Conservation (phyloP, 2,888 invertebrate species). For the Piscicola geometra region DNA sequence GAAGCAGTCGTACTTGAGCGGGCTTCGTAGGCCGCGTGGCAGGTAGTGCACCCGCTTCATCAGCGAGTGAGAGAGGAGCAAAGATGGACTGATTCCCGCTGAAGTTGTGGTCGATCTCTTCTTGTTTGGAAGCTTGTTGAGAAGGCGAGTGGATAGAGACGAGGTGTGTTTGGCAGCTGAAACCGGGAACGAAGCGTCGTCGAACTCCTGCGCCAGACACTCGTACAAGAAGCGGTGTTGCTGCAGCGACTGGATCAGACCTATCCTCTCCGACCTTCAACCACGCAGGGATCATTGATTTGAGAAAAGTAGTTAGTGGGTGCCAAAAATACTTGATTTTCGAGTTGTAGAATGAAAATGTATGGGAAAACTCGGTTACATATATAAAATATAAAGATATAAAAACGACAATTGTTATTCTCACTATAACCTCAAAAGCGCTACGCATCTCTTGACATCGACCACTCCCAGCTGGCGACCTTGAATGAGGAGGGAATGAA, state of each 20-base stretch:
- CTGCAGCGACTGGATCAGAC: slow-evolving; percentile 35
- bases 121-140: slow-evolving; percentile 22
- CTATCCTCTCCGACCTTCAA: slow-evolving; percentile 34
- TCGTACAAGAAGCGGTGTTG: slow-evolving; percentile 42
- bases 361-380: too few relatives aligned
- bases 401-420: too few relatives aligned
- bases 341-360: too few relatives aligned
- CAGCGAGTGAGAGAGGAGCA: slow-evolving; percentile 26
- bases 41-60: slow-evolving; percentile 18
- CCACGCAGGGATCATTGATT: not conserved
- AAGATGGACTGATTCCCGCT: too few relatives aligned
- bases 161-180: not conserved
- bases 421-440: slow-evolving; percentile 34
- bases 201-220: slow-evolving; percentile 39
- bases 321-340: not conserved
- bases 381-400: too few relatives aligned
- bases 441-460: slow-evolving; percentile 39
- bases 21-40: not conserved
- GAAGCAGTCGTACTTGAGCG: not conserved
- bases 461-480: slow-evolving; percentile 36
- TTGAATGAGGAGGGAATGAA: slow-evolving; percentile 39
- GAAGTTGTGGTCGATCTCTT: not conserved
- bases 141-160: slow-evolving; percentile 1
- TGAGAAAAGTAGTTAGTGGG: not conserved
- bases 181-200: slow-evolving; percentile 13